These are phyloP conservation scores for Nebria ingens DNA, from an alignment of 1,140 invertebrate species.

Conservation along the genomic window DNA sequence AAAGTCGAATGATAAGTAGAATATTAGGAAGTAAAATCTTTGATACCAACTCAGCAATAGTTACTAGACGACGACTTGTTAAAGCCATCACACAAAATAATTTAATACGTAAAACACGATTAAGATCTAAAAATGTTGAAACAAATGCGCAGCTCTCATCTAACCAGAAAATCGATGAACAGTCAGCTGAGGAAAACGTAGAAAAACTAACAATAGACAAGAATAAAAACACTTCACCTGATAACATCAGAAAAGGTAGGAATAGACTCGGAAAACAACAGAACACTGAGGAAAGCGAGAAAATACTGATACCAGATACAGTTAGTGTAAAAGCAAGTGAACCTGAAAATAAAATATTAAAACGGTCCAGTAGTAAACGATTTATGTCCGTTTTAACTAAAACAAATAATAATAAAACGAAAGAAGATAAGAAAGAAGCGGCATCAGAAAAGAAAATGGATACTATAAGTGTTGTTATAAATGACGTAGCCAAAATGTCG, in stretches of 20 bases:
- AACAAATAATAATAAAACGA: background rate
- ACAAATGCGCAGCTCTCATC: background rate
- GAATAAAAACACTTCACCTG: background rate
- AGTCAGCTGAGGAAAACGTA: background rate
- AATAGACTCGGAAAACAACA: background rate
- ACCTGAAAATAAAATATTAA: background rate
- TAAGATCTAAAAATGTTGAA: background rate
- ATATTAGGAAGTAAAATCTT: slow-evolving; percentile 27
- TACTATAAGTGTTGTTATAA: background rate
- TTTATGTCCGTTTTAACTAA: background rate
- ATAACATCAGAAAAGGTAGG: background rate
- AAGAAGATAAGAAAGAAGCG: background rate
- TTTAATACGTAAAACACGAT: background rate
- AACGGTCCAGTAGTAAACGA: background rate
- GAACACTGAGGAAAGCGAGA: background rate
- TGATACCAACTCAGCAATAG: slow-evolving; percentile 25
- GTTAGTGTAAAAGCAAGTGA: background rate
- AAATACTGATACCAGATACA: background rate
- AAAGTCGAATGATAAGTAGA: slow-evolving; percentile 13
- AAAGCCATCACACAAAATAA: background rate
- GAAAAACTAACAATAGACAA: slow-evolving; percentile 11
- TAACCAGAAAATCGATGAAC: background rate
- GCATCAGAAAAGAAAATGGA: background rate
- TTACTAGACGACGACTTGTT: background rate
- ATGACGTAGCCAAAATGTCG: background rate